A percentile compares a stretch with the other conserved stretches of the same genome.
These are phyloP conservation scores for Poecilia latipinna DNA, from an alignment of 2,113 vertebrate genomes.

Conservation along the genomic window DNA sequence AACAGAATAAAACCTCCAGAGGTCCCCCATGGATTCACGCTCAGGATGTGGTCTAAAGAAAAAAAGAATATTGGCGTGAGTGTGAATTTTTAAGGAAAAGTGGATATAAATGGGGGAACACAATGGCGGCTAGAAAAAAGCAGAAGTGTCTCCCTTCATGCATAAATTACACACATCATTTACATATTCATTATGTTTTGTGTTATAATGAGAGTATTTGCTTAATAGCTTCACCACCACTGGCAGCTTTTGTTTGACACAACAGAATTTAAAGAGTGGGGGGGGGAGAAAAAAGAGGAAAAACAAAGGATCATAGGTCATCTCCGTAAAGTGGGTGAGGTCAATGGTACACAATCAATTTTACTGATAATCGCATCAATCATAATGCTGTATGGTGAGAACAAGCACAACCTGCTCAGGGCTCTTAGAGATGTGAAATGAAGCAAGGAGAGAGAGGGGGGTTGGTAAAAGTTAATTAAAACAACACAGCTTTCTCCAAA, in stretches of 20 bases:
- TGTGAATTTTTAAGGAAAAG: conserved; percentile 51
- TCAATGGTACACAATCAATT: conserved; percentile 60
- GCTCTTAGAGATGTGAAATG: conserved; percentile 45
- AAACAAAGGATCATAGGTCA: conserved; percentile 54
- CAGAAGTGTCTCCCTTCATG: conserved; percentile 64
- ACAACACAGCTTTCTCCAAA: conserved; percentile 71
- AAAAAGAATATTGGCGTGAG: conserved; percentile 45
- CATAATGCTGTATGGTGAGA: conserved; percentile 33
- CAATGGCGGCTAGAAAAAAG: conserved; percentile 66
- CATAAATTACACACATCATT: conserved; percentile 81
- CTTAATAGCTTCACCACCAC: conserved; percentile 70
- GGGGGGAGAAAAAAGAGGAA: conserved; percentile 9
- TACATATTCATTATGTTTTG: conserved; percentile 81
- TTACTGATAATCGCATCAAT: conserved; percentile 60
- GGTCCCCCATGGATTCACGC: conserved; percentile 45
- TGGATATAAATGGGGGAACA: conserved; percentile 61
- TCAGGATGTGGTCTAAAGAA: conserved; percentile 50
- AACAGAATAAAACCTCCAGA: conserved; percentile 32
- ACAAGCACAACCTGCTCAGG: conserved; percentile 26
- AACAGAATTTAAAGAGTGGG: conserved; percentile 43
- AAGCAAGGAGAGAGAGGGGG: conserved; percentile 51
- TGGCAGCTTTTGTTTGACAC: conserved; percentile 69
- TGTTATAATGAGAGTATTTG: conserved; percentile 80
- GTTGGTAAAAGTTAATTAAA: conserved; percentile 77
- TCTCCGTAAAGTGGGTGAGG: conserved; percentile 50